phyloP scores from a whole-genome alignment of 2,888 invertebrate species.

The Hylaea fasciaria region DNA sequence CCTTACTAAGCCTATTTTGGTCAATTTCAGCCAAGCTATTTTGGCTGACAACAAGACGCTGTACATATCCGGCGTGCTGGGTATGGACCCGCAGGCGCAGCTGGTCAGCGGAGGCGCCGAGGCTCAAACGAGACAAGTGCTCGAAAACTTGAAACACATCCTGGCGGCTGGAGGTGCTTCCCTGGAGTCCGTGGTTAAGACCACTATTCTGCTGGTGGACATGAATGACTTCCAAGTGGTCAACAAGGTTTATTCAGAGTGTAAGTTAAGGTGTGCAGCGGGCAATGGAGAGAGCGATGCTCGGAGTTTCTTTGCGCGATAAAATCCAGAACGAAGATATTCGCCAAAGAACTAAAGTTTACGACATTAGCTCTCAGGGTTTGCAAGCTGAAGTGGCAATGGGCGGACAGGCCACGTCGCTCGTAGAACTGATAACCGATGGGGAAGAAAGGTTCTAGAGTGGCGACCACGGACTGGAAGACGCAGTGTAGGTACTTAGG shows the following conservation, averaged over 20 bases:
- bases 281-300: no score
- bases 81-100: slow-evolving; percentile 89
- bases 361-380: no score
- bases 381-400: no score
- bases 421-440: no score
- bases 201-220: slow-evolving; percentile 92
- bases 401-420: no score
- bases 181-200: slow-evolving; percentile 92
- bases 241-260: slow-evolving; percentile 93
- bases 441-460: no score
- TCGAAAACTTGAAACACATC: slow-evolving; percentile 91
- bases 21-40: slow-evolving; percentile 91
- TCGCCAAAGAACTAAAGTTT: no score
- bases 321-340: no score
- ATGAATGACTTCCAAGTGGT: slow-evolving; percentile 92
- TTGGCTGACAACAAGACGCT: slow-evolving; percentile 91
- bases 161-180: slow-evolving; percentile 90
- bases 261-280: slow-evolving; percentile 76
- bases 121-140: slow-evolving; percentile 89
- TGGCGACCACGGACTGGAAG: no score
- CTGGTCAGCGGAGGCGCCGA: slow-evolving; percentile 91
- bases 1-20: no score
- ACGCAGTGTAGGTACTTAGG: no score
- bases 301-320: no score
- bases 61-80: slow-evolving; percentile 94